phyloP scores from a whole-genome alignment of 2,113 vertebrate species.

The Ascaphus truei region DNA sequence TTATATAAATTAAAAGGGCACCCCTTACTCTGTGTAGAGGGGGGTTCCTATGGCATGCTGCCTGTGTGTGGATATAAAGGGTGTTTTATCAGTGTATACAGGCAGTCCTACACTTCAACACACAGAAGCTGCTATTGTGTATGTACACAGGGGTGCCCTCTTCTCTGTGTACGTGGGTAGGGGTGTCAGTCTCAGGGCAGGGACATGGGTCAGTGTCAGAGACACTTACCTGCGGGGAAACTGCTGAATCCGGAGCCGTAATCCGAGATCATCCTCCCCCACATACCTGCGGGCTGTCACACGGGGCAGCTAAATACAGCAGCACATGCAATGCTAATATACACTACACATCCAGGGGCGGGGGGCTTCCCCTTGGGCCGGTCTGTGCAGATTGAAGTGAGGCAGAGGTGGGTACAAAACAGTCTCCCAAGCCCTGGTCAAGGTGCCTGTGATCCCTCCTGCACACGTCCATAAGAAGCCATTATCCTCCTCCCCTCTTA shows the following conservation, averaged over 20 bases:
- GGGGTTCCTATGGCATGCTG: no score
- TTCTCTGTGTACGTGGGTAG: neutral
- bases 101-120: no score
- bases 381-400: neutral
- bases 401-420: neutral
- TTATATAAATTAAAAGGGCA: no score
- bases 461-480: neutral
- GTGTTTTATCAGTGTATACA: no score
- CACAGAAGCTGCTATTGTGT: neutral
- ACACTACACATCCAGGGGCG: neutral
- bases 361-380: no score
- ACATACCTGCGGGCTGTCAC: conserved; percentile 24
- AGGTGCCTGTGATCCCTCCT: neutral
- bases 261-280: conserved; percentile 30
- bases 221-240: conserved; percentile 6
- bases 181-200: neutral
- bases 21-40: no score
- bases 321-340: neutral
- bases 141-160: neutral
- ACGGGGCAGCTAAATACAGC: no score
- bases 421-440: neutral
- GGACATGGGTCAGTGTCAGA: no score
- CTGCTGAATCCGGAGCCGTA: conserved; percentile 28
- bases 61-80: no score
- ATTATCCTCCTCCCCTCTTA: neutral